Base-by-base conservation (phyloP, 2,888 invertebrate species). In the Ptilodon capucinus region DNA sequence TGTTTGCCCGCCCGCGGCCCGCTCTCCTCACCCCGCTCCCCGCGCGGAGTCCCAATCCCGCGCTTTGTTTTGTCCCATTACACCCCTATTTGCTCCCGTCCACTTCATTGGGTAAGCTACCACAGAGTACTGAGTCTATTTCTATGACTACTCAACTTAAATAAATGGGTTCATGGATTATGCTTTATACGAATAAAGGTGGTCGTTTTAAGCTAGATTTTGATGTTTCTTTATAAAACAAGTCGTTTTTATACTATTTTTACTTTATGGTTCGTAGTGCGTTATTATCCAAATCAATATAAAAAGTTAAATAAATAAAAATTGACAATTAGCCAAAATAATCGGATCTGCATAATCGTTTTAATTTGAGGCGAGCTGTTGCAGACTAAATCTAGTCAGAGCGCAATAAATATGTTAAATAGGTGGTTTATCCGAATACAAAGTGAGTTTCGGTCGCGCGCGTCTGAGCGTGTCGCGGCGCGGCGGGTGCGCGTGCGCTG, bases 1-100 rank as follows among this genome's bases (percentile, higher is more conserved):
- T 76, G 73, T 76, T 71, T 76, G 71, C 60, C 21, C 16, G 28
- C 14, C 25, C 11, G n/a, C n/a, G n/a, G n/a, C n/a, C n/a, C n/a
- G n/a, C n/a, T n/a, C n/a, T n/a, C n/a, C n/a, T n/a, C n/a, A 1
- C 13, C 4, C 4, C 35, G 32, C 32, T 25, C 18, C 36, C 6
- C 19, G 40, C 23, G 35, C 44, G 40, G 17, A 51, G 28, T 44
- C 38, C 42, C 41, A 44, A 21, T 51, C 51, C 44, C 57, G 46
- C 57, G 53, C 58, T 57, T 53, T 59, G 73, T 63, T 65, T 68
- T 72, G 63, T 60, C 60, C 62, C 58, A 68, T 60, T 58, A 56
- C 58, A 49, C 49, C 48, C 36, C 54, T 65, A 67, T 68, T 73
- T 74, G 71, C 48, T 51, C 54, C 54, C 52, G 41, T 51, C 58